Evolutionary conservation across 2,113 vertebrate genomes (phyloP), one percentile per base, ranked within the genome.

Genomic region (Cygnus buccinator): DNA sequence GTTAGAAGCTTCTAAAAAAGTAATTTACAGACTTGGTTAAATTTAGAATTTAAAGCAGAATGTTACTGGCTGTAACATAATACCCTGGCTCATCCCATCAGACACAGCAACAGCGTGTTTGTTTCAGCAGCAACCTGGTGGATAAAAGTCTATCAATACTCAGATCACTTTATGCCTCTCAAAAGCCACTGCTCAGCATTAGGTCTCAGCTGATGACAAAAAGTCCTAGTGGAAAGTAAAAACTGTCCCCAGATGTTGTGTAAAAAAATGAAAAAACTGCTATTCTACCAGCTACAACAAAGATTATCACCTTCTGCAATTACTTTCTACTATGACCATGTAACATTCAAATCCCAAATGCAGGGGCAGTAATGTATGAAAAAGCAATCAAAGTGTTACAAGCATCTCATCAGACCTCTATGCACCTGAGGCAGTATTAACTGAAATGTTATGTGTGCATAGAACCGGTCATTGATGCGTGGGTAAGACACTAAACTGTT

Each of bases 351-450:
- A 72, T 78, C 76, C 76, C 86, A 95, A 89, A 89, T 5, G 35
- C 62, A 87, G 18, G 46, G 14, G 25, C 29, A 89, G n/a, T 31
- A 86, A 72, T 6, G 19, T 59, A 87, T 10, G 12, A 75, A 94
- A 93, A 91, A 80, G 41, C 50, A 89, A 93, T 62, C 52, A 41
- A 90, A 66, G 35, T 59, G 29, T 73, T 95, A 92, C 61, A 87
- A 79, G 66, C 28, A 79, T 70, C 80, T 78, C 67, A 87, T 72
- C 66, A 76, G 74, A 79, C 48, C 48, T 94, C 84, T 67, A 81
- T 55, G 39, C 52, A 84, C 54, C 70, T 68, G 41, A 91, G 50
- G 70, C 6, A 4, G 21, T 73, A 90, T 79, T 89, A 90, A 81
- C 3, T 87, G 65, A 84, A 89, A 61, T 10, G 11, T 62, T 87